Base-by-base conservation (phyloP, 2,888 invertebrate species). In the Heliconius erato region DNA sequence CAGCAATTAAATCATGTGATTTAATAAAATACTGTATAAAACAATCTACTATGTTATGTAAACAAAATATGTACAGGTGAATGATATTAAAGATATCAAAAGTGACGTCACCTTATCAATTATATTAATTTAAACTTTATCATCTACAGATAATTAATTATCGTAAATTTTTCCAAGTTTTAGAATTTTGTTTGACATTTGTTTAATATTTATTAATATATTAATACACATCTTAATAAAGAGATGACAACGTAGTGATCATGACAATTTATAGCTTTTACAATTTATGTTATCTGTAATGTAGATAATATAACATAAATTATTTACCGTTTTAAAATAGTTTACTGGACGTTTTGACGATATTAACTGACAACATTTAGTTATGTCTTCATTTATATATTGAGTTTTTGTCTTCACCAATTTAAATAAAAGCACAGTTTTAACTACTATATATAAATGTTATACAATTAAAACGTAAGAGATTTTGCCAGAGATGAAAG, bases 131-230 rank as follows among this genome's bases (percentile, higher is more conserved):
- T 54, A 7, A 54, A n/a, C 4, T 2, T 63, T n/a, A 63, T 63
- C 63, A 63, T n/a, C 11, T 63, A 32, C 44, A 81, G 65, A 72
- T 63, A 72, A 23, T n/a, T 28, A 67, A 67, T 76, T 65, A 81
- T 78, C 44, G 59, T 63, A 32, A 77, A 49, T 65, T 78, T n/a
- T 28, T 49, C 23, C 77, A 16, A 65, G 16, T 40, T 76, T 76
- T 63, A 71, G 65, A 71, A 71, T 81, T 81, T 81, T 69, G 63
- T 71, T 71, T 63, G n/a, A n/a, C 6, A 59, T n/a, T 59, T 76
- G 63, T 63, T 76, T 76, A 63, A 35, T 76, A 7, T 71, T 71
- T 44, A 72, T 44, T 72, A 26, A 72, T 72, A 72, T 72, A 72
- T 16, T 44, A 72, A 44, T 12, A 5, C 16, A 72, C 26, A 44